These are phyloP conservation scores for Ochropleura plecta DNA, from an alignment of 2,888 invertebrate species.

Conservation along the genomic window DNA sequence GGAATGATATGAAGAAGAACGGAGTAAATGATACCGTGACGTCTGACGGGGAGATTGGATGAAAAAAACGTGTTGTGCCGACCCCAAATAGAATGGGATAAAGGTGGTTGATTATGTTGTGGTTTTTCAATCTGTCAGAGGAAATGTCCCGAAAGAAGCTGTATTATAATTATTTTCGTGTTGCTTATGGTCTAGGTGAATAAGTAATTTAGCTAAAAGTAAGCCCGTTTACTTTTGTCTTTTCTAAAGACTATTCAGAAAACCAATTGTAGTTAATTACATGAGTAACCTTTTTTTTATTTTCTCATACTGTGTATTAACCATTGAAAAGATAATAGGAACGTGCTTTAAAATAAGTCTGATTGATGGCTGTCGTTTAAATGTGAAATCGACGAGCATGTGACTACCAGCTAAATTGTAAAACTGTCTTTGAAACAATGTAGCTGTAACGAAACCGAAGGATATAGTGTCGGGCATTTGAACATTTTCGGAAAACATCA, in stretches of 20 bases:
- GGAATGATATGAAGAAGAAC: no score
- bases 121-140: not conserved
- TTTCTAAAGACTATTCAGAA: constrained; percentile 10
- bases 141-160: not conserved
- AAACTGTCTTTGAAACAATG: constrained; percentile 39
- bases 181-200: no score
- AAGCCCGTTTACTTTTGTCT: not conserved
- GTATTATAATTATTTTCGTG: not conserved
- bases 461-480: constrained; percentile 14
- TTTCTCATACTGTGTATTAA: constrained; percentile 14
- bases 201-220: not conserved
- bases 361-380: constrained; percentile 24
- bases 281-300: constrained; percentile 10
- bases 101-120: no score
- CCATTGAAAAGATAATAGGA: constrained; percentile 35
- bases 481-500: constrained; percentile 46
- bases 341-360: constrained; percentile 33
- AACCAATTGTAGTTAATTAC: not conserved
- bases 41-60: no score
- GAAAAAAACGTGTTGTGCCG: no score
- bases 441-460: constrained; percentile 30
- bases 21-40: no score
- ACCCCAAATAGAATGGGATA: no score
- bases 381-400: constrained; percentile 25
- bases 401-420: constrained; percentile 41